Base-by-base conservation (phyloP, 2,113 vertebrate genomes). In the Tragelaphus imberbis region DNA sequence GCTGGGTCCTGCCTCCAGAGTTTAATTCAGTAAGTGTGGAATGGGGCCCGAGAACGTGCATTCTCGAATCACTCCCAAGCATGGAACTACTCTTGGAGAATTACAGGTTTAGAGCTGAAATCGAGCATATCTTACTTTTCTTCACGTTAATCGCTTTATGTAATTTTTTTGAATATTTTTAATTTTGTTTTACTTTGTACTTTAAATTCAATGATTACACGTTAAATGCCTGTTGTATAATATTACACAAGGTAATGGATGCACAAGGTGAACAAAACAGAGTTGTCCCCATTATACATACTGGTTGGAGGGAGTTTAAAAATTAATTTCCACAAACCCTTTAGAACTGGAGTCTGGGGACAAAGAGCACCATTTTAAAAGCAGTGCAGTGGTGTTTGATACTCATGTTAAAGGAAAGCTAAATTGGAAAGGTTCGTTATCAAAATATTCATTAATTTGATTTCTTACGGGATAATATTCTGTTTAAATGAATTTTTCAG, bases 251-350 rank as follows among this genome's bases (percentile, higher is more conserved):
- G 44, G 53, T 85, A 85, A 93, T 23, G 15, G 87, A 82, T 95
- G 68, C 6, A 85, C 51, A 55, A 75, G 28, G 14, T 90, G 68
- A 95, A 55, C 81, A 80, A 85, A 61, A 79, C 63, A 93, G 40
- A 95, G 90, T 84, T 95, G 30, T 84, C 21, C 5, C 33, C 82
- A 21, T 86, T 36, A 71, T 30, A 36, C n/a, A 49, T 61, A 88
- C n/a, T 68, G n/a, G n/a, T 53, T 96, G 88, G 68, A 92, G 36
- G 90, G 40, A 95, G 12, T 93, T 94, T 88, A 91, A 97, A 97
- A 91, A 81, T 88, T n/a, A 71, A 5, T 94, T 80, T 92, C 51
- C 47, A 87, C 47, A 93, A 85, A 94, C 8, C 8, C 14, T 94
- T 88, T 84, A 88, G 59, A 88, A n/a, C 63, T 97, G 88, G 53